Evolutionary conservation across 1,140 invertebrate species (phyloP).

Genomic region (Musca vetustissima): DNA sequence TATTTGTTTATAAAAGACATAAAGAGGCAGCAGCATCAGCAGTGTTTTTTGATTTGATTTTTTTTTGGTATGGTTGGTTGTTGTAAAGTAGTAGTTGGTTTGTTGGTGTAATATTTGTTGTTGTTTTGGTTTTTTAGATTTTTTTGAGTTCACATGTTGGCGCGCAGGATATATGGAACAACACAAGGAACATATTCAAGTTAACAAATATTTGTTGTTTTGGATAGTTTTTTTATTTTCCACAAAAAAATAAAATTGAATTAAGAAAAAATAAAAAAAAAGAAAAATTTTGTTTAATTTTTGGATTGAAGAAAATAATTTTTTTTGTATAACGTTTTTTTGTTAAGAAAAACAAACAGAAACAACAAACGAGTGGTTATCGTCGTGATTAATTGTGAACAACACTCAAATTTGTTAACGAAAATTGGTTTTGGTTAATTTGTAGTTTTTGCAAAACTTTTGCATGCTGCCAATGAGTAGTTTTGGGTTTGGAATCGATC

Average conservation of each 20-base stretch:
- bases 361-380: constrained; percentile 11
- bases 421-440: too few relatives aligned
- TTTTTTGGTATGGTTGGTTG: constrained; percentile 17
- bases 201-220: constrained; percentile 13
- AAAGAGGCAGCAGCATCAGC: constrained; percentile 11
- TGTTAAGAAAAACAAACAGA: too few relatives aligned
- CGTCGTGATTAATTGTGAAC: not conserved
- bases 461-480: constrained; percentile 15
- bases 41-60: constrained; percentile 26
- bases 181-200: constrained; percentile 16
- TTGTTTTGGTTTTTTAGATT: constrained; percentile 30
- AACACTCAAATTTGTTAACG: too few relatives aligned
- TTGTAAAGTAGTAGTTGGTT: not conserved
- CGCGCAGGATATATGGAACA: constrained; percentile 22
- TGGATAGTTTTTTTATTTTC: not conserved
- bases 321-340: too few relatives aligned
- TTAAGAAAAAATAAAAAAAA: not conserved
- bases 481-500: constrained; percentile 2
- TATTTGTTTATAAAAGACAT: constrained; percentile 30
- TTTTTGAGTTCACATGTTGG: constrained; percentile 19
- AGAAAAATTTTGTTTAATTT: constrained; percentile 17
- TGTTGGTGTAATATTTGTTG: constrained; percentile 16
- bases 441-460: constrained; percentile 21
- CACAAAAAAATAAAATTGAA: too few relatives aligned
- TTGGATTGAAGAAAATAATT: too few relatives aligned